phyloP scores from a whole-genome alignment of 2,113 vertebrate genomes.

The Syngnathus floridae region DNA sequence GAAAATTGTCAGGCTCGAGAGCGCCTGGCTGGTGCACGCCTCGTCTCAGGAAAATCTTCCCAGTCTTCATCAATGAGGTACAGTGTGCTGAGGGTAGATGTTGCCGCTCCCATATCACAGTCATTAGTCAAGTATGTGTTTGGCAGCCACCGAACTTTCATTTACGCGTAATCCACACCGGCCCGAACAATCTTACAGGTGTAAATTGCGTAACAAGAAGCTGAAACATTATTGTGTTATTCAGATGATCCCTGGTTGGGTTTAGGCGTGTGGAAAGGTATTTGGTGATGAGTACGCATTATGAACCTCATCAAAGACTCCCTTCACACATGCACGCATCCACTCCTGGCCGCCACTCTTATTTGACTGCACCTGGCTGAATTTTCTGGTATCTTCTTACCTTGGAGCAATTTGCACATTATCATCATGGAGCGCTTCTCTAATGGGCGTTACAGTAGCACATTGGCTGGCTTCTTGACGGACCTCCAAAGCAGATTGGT shows the following conservation, averaged over 20 bases:
- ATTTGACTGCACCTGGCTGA: background rate
- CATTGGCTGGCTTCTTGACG: background rate
- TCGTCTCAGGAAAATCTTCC: conserved; percentile 61
- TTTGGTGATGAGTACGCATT: conserved; percentile 18
- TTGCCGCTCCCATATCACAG: conserved; percentile 61
- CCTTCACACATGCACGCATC: background rate
- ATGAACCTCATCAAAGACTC: conserved; percentile 1
- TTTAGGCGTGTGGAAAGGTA: conserved; percentile 20
- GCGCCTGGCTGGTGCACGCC: conserved; percentile 62
- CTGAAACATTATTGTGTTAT: conserved; percentile 35
- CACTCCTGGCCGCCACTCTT: background rate
- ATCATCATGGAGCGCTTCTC: background rate
- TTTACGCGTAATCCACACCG: conserved; percentile 55
- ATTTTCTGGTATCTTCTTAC: background rate
- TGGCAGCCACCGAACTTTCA: conserved; percentile 47
- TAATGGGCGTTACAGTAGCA: background rate
- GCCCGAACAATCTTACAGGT: conserved; percentile 53
- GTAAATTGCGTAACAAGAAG: conserved; percentile 52
- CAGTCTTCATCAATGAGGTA: conserved; percentile 65
- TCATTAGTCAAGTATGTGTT: conserved; percentile 67
- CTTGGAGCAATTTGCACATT: background rate
- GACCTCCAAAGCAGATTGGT: background rate
- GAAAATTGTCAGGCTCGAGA: conserved; percentile 64
- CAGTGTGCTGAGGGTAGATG: conserved; percentile 55
- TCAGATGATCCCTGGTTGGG: conserved; percentile 26